A percentile compares a stretch with the other conserved stretches of the same genome.
Conservation (phyloP, 2,113 vertebrate genomes). For the Boleophthalmus pectinirostris region DNA sequence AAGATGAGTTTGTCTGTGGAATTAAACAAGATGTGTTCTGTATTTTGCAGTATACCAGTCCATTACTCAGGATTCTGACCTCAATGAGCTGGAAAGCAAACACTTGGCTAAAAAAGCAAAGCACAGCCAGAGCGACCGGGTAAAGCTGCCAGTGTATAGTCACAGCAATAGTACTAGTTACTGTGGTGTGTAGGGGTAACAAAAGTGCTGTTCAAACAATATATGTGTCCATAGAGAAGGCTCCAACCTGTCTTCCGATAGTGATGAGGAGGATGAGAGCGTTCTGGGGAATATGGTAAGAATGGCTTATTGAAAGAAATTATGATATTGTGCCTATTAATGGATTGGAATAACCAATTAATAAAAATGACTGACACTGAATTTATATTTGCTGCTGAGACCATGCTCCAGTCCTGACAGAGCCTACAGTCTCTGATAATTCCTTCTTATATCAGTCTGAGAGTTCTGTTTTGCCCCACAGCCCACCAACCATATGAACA, state of each 20-base stretch:
- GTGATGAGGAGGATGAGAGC: conserved; percentile 79
- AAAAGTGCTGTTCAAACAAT: neutral
- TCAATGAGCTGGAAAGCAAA: conserved; percentile 78
- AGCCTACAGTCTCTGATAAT: no score
- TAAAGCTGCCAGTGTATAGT: conserved; percentile 56
- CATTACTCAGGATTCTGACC: conserved; percentile 79
- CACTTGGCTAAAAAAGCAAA: conserved; percentile 87
- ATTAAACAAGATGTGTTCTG: neutral
- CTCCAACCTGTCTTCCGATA: conserved; percentile 78
- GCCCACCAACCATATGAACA: conserved; percentile 91
- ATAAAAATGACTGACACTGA: no score
- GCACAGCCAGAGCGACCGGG: conserved; percentile 75
- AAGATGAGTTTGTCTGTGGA: no score
- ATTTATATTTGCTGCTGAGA: no score
- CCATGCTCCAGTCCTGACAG: neutral
- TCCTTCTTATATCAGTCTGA: neutral
- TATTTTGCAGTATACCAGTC: conserved; percentile 79
- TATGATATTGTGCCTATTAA: no score
- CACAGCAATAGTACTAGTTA: neutral
- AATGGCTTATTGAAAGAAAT: neutral
- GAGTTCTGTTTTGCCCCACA: conserved; percentile 56
- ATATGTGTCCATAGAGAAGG: conserved; percentile 61
- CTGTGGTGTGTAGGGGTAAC: neutral
- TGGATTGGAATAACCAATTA: no score
- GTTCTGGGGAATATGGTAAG: conserved; percentile 80